A percentile compares a stretch with the other conserved stretches of the same genome.
Conservation (phyloP, 1,140 invertebrate genomes). For the Steinernema khuongi region DNA sequence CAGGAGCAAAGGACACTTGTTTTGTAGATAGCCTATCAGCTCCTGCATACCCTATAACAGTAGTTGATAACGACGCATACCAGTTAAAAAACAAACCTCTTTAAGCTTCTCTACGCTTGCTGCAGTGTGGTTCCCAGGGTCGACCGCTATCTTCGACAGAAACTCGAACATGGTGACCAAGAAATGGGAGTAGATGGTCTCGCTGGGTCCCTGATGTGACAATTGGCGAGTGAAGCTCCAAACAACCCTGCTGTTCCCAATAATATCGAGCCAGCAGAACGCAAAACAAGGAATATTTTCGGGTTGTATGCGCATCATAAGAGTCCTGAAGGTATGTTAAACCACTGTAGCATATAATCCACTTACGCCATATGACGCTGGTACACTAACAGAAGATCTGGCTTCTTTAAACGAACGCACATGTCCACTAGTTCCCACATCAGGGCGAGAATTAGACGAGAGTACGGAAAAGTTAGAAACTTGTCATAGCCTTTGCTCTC, state of each 20-base stretch:
- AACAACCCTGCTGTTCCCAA: neutral
- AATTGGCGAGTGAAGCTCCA: neutral
- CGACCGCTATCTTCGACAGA: neutral
- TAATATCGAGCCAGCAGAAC: neutral
- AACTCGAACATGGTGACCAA: neutral
- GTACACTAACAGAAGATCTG: neutral
- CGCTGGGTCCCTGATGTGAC: neutral
- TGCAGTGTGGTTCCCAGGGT: neutral
- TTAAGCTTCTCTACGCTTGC: neutral
- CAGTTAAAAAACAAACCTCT: too few species aligned
- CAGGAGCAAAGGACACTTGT: neutral
- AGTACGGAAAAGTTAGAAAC: neutral
- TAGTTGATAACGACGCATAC: neutral
- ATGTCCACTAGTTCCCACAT: neutral
- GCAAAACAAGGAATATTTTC: neutral
- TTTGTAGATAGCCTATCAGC: neutral
- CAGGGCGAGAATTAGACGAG: neutral
- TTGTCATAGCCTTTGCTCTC: neutral
- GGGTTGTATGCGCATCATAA: neutral
- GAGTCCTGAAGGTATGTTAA: neutral
- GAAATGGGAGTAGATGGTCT: neutral
- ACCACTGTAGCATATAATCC: neutral
- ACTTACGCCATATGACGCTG: neutral
- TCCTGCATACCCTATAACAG: neutral
- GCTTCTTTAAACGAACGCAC: neutral